Evolutionary conservation across 2,113 vertebrate genomes (phyloP).

Genomic region (Perca flavescens): DNA sequence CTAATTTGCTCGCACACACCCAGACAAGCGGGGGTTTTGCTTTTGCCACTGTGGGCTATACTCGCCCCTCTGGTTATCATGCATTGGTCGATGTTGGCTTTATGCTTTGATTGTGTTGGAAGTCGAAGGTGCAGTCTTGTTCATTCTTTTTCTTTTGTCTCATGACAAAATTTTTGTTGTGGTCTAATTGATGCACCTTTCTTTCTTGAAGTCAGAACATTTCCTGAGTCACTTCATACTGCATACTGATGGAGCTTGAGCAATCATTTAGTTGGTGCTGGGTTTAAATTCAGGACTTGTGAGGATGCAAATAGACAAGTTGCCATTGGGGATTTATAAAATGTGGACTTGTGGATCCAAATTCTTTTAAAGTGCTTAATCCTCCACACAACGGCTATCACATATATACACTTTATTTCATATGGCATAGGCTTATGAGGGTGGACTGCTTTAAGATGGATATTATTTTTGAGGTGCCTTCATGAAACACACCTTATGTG

Average conservation of each 20-base stretch:
- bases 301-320: background rate
- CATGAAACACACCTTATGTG: background rate
- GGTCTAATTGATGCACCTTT: background rate
- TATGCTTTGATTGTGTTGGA: slow-evolving; percentile 38
- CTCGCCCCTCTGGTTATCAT: slow-evolving; percentile 42
- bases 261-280: background rate
- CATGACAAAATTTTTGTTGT: slow-evolving; percentile 8
- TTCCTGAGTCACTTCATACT: background rate
- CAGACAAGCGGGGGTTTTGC: slow-evolving; percentile 44
- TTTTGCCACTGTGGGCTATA: slow-evolving; percentile 32
- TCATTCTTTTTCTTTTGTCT: background rate
- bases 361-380: background rate
- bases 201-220: background rate
- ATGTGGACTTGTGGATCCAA: slow-evolving; percentile 1
- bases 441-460: background rate
- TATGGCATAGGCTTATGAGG: background rate
- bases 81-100: slow-evolving; percentile 47
- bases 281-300: slow-evolving; percentile 2
- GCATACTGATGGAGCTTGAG: background rate
- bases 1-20: slow-evolving; percentile 69
- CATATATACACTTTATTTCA: background rate
- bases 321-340: background rate
- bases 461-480: background rate
- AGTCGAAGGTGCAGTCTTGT: background rate
- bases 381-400: background rate